phyloP scores from a whole-genome alignment of 2,888 invertebrate genomes.

The Spilarctia lutea region DNA sequence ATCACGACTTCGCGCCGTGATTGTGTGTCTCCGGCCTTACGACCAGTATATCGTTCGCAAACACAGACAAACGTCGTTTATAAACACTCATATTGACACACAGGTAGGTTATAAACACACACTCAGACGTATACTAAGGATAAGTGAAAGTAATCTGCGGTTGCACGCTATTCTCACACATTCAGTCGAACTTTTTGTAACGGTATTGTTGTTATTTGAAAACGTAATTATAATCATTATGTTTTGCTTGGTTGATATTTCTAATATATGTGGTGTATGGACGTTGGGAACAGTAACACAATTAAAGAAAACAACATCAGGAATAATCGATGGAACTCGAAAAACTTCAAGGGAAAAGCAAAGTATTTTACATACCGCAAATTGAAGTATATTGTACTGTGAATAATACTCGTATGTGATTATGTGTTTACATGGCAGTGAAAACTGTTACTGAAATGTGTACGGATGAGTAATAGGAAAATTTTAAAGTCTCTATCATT shows the following conservation, averaged over 20 bases:
- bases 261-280: slow-evolving; percentile 20
- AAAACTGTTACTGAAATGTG: no score
- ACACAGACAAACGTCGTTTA: slow-evolving; percentile 41
- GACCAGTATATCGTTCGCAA: slow-evolving; percentile 65
- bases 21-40: slow-evolving; percentile 40
- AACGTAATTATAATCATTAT: slow-evolving; percentile 43
- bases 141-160: slow-evolving; percentile 56
- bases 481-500: no score
- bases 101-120: slow-evolving; percentile 30
- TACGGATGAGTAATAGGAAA: no score
- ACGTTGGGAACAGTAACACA: neutral
- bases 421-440: neutral
- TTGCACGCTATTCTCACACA: slow-evolving; percentile 41
- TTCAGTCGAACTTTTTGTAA: slow-evolving; percentile 45
- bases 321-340: neutral
- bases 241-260: slow-evolving; percentile 37
- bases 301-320: slow-evolving; percentile 5
- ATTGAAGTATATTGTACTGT: neutral
- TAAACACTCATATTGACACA: slow-evolving; percentile 54
- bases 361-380: neutral
- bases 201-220: slow-evolving; percentile 42
- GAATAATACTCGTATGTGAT: neutral
- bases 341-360: neutral
- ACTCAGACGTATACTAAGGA: slow-evolving; percentile 35
- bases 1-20: slow-evolving; percentile 42